Evolutionary conservation across 2,888 invertebrate species (phyloP), one percentile per base, ranked within the genome.

Genomic region (Cremastinae sp.): DNA sequence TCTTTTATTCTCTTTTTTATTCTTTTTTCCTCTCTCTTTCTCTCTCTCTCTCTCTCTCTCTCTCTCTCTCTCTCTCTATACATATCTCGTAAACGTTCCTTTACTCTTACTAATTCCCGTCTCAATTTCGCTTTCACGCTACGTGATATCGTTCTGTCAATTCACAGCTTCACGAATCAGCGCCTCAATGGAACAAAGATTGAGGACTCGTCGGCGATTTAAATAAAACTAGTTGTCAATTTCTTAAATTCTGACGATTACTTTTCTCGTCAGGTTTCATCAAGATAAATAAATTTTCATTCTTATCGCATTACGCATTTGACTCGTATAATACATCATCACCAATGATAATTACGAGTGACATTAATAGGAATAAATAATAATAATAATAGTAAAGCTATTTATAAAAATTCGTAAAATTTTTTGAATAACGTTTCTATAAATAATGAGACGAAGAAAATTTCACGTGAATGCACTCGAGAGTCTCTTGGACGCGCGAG

Each of bases 371-470:
- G n/a, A n/a, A n/a, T n/a, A n/a, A n/a, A n/a, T n/a, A n/a, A n/a
- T n/a, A n/a, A n/a, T n/a, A n/a, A n/a, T n/a, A n/a, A n/a, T n/a
- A n/a, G n/a, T n/a, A n/a, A n/a, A n/a, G n/a, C n/a, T n/a, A n/a
- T n/a, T n/a, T n/a, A n/a, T n/a, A n/a, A n/a, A n/a, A n/a, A n/a
- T n/a, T n/a, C n/a, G n/a, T n/a, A n/a, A 5, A 28, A 28, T 28
- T 28, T 3, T 28, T 28, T 18, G n/a, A 56, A 14, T 37, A 1
- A 7, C 51, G 59, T 58, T 64, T 55, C 76, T 73, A 73, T 73
- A 70, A 76, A 73, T 76, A 73, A 61, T 16, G 22, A 28, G 58
- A 65, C 64, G 64, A 70, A 58, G 69, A 62, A 73, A 78, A 78
- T 28, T 3, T 5, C 75, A 74, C 16, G n/a, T 53, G 39, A 45